Base-by-base conservation (phyloP, 2,797 vertebrate genomes). In the Fundulus diaphanus region DNA sequence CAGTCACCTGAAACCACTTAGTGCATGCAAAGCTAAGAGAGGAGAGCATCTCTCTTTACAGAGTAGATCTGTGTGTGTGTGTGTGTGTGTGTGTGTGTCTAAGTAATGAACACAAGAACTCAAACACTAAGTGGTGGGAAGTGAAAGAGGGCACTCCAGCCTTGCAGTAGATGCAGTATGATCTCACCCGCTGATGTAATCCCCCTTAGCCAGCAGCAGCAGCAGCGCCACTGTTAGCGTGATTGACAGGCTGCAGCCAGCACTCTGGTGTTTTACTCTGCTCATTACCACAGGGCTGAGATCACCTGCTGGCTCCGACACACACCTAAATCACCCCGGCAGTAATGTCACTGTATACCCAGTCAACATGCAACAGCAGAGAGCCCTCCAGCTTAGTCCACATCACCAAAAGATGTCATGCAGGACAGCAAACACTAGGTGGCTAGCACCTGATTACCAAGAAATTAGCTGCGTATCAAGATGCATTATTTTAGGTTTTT, bases 111-210 rank as follows among this genome's bases (percentile, higher is more conserved):
- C 73, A 82, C 83, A 82, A 85, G 82, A 77, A 79, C 87, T 89
- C 71, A 20, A 56, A 87, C 79, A 83, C 85, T 87, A 81, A 90
- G 85, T 77, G 79, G 79, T 76, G 77, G 77, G 79, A 77, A 71
- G 74, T 72, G 85, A 72, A 82, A 78, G 85, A 80, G 63, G 68
- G 83, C 87, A 89, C 86, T 90, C 84, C 68, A 87, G 84, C 72
- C 73, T 71, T 78, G 85, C 80, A 91, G 91, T 86, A 84, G 91
- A 92, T 93, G 90, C 91, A 90, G 93, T 90, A 95, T 94, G 93
- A 94, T 94, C 93, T 94, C 94, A 95, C 85, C 92, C 92, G 74
- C 90, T 95, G 94, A 95, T 90, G 94, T 93, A 94, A 95, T 93
- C 90, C 90, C 91, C 90, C 92, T 93, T 90, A 91, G 89, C 90